Percentiles rank a stretch among this genome's conserved stretches.
phyloP scores from a whole-genome alignment of 2,113 vertebrate species.

The Takifugu flavidus region DNA sequence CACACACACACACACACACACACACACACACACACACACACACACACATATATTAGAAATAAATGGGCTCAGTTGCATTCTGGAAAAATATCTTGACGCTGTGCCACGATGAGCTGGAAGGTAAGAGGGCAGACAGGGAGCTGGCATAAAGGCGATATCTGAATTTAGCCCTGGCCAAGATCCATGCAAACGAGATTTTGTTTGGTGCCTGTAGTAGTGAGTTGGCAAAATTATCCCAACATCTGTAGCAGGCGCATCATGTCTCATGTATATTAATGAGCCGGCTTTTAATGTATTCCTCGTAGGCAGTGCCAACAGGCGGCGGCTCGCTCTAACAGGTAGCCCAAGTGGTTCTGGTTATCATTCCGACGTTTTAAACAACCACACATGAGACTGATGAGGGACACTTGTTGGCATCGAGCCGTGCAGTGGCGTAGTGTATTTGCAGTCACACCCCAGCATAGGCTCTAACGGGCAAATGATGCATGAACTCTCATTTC shows the following conservation, averaged over 20 bases:
- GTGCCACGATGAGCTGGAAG: slow-evolving; percentile 30
- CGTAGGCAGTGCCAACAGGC: slow-evolving; percentile 57
- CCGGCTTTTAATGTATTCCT: slow-evolving; percentile 64
- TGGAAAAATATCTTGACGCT: slow-evolving; percentile 26
- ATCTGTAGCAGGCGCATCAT: slow-evolving; percentile 69
- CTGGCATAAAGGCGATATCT: slow-evolving; percentile 49
- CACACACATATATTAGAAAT: slow-evolving; percentile 4
- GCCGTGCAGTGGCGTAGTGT: slow-evolving; percentile 22
- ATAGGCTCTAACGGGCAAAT: slow-evolving; percentile 26
- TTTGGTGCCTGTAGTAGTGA: slow-evolving; percentile 62
- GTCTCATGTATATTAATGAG: slow-evolving; percentile 74
- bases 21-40: too few relatives aligned
- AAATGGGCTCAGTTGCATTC: slow-evolving; percentile 14
- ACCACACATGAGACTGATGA: neutral
- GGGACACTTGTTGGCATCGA: slow-evolving; percentile 10
- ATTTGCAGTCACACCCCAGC: slow-evolving; percentile 23
- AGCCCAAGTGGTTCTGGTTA: slow-evolving; percentile 37
- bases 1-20: too few relatives aligned
- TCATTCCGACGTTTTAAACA: slow-evolving; percentile 2
- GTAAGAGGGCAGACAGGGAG: slow-evolving; percentile 53
- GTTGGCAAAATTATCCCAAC: slow-evolving; percentile 65
- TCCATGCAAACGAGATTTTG: slow-evolving; percentile 67
- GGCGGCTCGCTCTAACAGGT: slow-evolving; percentile 60
- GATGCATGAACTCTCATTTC: slow-evolving; percentile 43
- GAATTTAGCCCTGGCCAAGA: slow-evolving; percentile 57